Evolutionary conservation across 2,113 vertebrate genomes (phyloP).

Genomic region (Podilymbus podiceps): DNA sequence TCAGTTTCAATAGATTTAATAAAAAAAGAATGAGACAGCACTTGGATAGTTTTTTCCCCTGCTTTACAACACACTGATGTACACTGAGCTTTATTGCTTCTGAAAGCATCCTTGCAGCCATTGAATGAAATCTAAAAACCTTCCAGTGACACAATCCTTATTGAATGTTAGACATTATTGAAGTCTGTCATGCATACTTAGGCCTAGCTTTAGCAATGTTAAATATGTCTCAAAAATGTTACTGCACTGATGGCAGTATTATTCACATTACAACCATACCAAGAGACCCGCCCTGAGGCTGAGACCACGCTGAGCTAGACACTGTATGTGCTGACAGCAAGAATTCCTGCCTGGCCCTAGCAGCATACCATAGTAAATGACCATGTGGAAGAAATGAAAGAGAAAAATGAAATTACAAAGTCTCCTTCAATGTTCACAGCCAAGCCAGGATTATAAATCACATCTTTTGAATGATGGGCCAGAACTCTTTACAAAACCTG

Average conservation of each 20-base stretch:
- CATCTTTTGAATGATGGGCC: background rate
- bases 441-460: background rate
- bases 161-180: background rate
- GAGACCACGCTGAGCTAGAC: background rate
- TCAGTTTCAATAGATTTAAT: background rate
- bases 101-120: constrained; percentile 15
- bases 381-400: background rate
- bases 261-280: background rate
- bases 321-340: background rate
- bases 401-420: background rate
- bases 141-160: background rate
- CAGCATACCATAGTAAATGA: background rate
- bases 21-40: background rate
- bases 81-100: background rate
- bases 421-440: background rate
- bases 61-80: background rate
- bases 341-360: background rate
- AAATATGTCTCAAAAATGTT: background rate
- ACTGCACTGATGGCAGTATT: background rate
- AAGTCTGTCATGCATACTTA: background rate
- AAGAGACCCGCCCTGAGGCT: background rate
- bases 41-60: background rate
- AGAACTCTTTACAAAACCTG: background rate
- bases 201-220: background rate
- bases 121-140: background rate